These are phyloP conservation scores for Sinonovacula constricta DNA, from an alignment of 1,140 invertebrate species.

Conservation along the genomic window DNA sequence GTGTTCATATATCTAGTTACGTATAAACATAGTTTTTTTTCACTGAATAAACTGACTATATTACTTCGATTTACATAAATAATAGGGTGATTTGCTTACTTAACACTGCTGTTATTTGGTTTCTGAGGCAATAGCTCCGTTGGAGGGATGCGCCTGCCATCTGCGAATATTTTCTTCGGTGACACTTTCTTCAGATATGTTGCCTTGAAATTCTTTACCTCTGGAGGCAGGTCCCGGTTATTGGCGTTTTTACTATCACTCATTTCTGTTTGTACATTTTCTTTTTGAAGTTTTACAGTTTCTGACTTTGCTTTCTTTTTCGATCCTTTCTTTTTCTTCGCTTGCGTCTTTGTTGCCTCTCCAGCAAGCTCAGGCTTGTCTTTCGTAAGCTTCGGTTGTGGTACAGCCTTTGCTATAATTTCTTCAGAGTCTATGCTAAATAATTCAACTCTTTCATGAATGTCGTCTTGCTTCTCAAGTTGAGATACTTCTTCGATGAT, in stretches of 20 bases:
- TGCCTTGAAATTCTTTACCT: slow-evolving; percentile 68
- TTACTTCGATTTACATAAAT: no score
- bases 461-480: no score
- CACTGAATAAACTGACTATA: no score
- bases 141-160: slow-evolving; percentile 70
- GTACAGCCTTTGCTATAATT: neutral
- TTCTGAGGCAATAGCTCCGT: slow-evolving; percentile 72
- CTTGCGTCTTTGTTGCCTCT: neutral
- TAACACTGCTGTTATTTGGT: slow-evolving; percentile 73
- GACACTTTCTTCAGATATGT: slow-evolving; percentile 63
- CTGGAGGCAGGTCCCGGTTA: slow-evolving; percentile 55
- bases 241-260: neutral
- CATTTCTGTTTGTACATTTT: slow-evolving; percentile 2
- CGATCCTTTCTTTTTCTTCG: neutral
- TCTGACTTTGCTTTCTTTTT: slow-evolving; percentile 2
- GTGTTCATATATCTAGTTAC: no score
- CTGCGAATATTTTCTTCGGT: slow-evolving; percentile 73
- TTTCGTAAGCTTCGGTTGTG: no score
- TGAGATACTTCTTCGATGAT: no score
- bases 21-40: no score
- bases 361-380: neutral
- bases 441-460: slow-evolving; percentile 17
- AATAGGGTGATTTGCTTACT: slow-evolving; percentile 56
- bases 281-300: neutral
- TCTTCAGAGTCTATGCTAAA: slow-evolving; percentile 5